Evolutionary conservation across 2,888 invertebrate genomes (phyloP), one percentile per base, ranked within the genome.

Genomic region (Rhagonycha lutea): DNA sequence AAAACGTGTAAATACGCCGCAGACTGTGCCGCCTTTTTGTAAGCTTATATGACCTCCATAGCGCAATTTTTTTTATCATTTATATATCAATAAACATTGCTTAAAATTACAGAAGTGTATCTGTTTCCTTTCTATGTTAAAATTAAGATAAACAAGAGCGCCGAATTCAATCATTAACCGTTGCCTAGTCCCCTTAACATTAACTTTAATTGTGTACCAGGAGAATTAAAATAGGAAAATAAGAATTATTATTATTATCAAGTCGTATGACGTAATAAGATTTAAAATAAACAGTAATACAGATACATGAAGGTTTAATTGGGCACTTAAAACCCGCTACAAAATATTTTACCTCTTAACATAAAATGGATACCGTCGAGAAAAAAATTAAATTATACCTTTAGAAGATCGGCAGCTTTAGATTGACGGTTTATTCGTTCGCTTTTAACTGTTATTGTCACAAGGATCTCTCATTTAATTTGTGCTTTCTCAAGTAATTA

Each of bases 401-500:
- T 47, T n/a, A 47, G 47, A 47, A 47, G 26, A 65, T 23, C 23
- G 18, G 26, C 24, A 26, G 18, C 62, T 24, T 14, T 65, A 65
- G n/a, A 65, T 65, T 24, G 23, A 26, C 24, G 47, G 24, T 65
- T 65, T 24, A 65, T 65, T 65, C 63, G 63, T 26, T 65, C 18
- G 23, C 63, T 65, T n/a, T n/a, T 24, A 24, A 65, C 24, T 65
- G 63, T 65, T 65, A 78, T 68, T 81, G 79, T 72, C 72, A 14
- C 72, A 28, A 24, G 28, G 72, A 72, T 72, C 67, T 60, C 68
- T 67, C 72, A 23, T 72, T 68, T 72, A 72, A 72, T 72, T 72
- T 68, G 60, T 68, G 72, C 68, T 68, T 72, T 72, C 67, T 67
- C 67, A 11, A 61, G 47, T 72, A 72, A 67, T 68, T 68, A 60